Evolutionary conservation across 2,888 invertebrate genomes (phyloP).

Genomic region (Selenia dentaria): DNA sequence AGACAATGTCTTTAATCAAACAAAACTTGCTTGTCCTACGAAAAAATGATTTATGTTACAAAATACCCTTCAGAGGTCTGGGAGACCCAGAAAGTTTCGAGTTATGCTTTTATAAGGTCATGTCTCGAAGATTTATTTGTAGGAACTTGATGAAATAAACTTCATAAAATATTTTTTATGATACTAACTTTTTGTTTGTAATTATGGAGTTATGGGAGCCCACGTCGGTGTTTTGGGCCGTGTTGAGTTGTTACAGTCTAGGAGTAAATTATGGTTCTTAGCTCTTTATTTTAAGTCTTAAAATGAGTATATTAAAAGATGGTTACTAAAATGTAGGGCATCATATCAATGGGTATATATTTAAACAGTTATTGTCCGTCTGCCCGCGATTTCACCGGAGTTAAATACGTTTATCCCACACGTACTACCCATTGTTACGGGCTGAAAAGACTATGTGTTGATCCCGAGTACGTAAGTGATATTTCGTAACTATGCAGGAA

Average conservation of each 20-base stretch:
- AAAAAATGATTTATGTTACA: conserved; percentile 33
- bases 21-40: conserved; percentile 27
- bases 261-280: neutral
- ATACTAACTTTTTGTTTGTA: conserved; percentile 32
- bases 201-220: conserved; percentile 27
- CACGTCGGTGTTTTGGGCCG: conserved; percentile 12
- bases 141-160: conserved; percentile 30
- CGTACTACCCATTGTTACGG: too few relatives aligned
- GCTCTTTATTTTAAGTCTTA: too few relatives aligned
- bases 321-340: too few relatives aligned
- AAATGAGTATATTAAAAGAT: too few relatives aligned
- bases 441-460: too few relatives aligned
- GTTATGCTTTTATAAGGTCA: conserved; percentile 29
- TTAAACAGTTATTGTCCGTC: too few relatives aligned
- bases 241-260: conserved; percentile 8
- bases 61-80: conserved; percentile 24
- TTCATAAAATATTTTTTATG: conserved; percentile 36
- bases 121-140: conserved; percentile 33
- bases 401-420: too few relatives aligned
- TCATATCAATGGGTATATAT: too few relatives aligned
- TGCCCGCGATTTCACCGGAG: too few relatives aligned
- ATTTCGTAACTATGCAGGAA: too few relatives aligned
- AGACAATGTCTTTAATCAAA: conserved; percentile 32
- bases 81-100: conserved; percentile 29
- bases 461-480: too few relatives aligned